Percentiles rank a stretch among this genome's conserved stretches.
phyloP scores from a whole-genome alignment of 2,888 invertebrate genomes.

The Acleris holmiana region DNA sequence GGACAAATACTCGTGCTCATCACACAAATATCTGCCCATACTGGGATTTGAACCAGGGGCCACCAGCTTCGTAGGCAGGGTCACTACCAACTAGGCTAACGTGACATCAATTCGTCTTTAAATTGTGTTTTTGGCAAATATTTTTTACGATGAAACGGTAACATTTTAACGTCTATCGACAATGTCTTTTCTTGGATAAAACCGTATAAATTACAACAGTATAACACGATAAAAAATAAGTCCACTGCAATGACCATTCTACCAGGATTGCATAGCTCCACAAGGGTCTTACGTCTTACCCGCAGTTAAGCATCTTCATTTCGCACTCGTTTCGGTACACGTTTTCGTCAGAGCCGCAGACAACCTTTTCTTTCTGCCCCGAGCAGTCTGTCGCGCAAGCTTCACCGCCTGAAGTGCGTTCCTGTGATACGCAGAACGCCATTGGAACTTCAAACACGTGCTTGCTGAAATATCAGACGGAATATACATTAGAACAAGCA shows the following conservation, averaged over 20 bases:
- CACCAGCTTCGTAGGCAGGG: no score
- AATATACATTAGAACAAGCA: not conserved
- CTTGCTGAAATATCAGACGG: conserved; percentile 84
- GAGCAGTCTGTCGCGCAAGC: conserved; percentile 90
- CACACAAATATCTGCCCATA: no score
- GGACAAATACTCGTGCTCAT: no score
- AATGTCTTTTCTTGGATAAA: no score
- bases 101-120: no score
- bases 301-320: conserved; percentile 94
- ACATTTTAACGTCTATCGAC: no score
- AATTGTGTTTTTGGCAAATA: no score
- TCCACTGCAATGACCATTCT: not conserved
- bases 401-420: conserved; percentile 87
- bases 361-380: conserved; percentile 88
- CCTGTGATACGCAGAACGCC: conserved; percentile 93
- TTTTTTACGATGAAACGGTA: no score
- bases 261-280: not conserved
- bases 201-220: no score
- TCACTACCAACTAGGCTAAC: no score
- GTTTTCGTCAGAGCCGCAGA: conserved; percentile 95
- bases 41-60: no score
- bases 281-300: conserved; percentile 88
- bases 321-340: conserved; percentile 95
- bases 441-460: conserved; percentile 97
- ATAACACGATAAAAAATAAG: no score